Conservation (phyloP, 2,888 invertebrate species). For the Acanthopleura granulata region DNA sequence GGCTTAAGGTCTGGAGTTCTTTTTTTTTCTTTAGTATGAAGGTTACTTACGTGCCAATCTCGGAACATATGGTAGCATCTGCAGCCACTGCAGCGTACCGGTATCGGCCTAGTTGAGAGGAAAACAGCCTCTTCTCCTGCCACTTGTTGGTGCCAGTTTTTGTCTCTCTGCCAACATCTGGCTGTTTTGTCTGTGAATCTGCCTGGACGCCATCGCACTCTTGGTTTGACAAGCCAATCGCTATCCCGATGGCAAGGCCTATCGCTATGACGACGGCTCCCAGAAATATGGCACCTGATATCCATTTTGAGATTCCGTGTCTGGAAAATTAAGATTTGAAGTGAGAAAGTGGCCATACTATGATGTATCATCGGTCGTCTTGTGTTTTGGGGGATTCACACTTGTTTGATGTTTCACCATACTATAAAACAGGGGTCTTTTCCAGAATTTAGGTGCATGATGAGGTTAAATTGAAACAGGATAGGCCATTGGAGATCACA, state of each 20-base stretch:
- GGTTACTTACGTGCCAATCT: constrained; percentile 9
- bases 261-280: constrained; percentile 3
- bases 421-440: no score
- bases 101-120: background rate
- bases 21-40: no score
- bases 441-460: no score
- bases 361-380: no score
- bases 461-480: no score
- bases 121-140: background rate
- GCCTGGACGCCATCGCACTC: background rate
- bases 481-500: no score
- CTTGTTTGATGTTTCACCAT: no score
- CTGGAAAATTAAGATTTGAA: no score
- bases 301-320: background rate
- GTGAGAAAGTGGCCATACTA: no score
- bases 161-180: background rate
- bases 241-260: background rate
- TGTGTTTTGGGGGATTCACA: no score
- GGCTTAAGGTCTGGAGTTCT: no score
- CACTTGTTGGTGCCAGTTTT: background rate
- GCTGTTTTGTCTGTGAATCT: background rate
- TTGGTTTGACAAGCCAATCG: background rate
- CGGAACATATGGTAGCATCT: background rate
- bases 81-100: constrained; percentile 2
- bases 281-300: background rate